Base-by-base conservation (phyloP, 1,140 invertebrate species). In the Drosophila busckii region DNA sequence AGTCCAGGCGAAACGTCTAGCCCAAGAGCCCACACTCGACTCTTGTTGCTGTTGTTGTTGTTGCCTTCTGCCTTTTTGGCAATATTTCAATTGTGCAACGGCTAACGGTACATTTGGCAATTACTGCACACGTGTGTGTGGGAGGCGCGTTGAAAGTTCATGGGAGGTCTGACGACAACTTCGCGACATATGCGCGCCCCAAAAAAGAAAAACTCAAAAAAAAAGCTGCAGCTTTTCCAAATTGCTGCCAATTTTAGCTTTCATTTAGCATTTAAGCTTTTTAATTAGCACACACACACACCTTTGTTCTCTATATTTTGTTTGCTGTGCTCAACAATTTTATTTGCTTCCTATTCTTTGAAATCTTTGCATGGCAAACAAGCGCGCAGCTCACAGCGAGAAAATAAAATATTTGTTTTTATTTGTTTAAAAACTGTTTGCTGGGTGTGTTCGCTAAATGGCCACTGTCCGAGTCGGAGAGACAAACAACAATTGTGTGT, bases 61-160 rank as follows among this genome's bases (percentile, higher is more conserved):
- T 67, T 69, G 60, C 38, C 58, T 52, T 66, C 66, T 63, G 40
- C 70, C 53, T 35, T 55, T 63, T 71, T 60, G 50, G 37, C 62
- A 71, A 75, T 64, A 80, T 78, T 71, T 78, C 73, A 80, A 80
- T 78, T 80, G 71, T 80, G 73, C 71, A 71, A 71, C 45, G 73
- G n/a, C 67, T 70, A 78, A 78, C 71, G 71, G 71, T 71, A 80
- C 26, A 40, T 38, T 38, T 48, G 69, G 48, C 69, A 52, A 73
- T 50, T 56, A 48, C 23, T 52, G 17, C 31, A 48, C 35, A 49
- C 61, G 42, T 52, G 52, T 55, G 38, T 69, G 64, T 78, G 56
- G 56, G 66, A 70, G 66, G 49, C 52, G 70, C 56, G 62, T 61
- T 29, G 41, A 56, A 62, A 71, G 67, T 60, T 80, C 71, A 80